Conservation (phyloP, 2,797 vertebrate genomes). For the Ceyx erithaca region DNA sequence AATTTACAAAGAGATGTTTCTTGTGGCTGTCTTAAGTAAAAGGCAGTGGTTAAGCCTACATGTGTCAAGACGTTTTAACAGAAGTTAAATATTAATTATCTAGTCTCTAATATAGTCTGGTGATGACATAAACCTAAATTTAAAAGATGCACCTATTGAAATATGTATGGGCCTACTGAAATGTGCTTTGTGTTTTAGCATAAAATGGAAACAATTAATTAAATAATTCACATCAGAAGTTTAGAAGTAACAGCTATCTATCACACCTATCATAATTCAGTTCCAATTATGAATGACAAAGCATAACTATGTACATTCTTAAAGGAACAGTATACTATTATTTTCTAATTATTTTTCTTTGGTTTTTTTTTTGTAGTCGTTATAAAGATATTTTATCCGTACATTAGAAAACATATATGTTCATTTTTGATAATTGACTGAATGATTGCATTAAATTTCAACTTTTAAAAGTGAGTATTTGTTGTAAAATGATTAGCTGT, state of each 20-base stretch:
- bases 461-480: not conserved
- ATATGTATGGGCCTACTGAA: constrained; percentile 14
- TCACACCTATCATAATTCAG: not conserved
- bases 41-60: not conserved
- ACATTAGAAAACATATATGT: not conserved
- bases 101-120: constrained; percentile 22
- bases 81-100: constrained; percentile 52
- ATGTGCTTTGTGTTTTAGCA: not conserved
- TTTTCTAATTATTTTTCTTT: not conserved
- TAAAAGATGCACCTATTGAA: constrained; percentile 31
- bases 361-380: not conserved
- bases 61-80: constrained; percentile 7
- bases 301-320: not conserved
- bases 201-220: constrained; percentile 25
- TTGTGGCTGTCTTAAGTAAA: not conserved
- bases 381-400: not conserved
- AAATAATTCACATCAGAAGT: constrained; percentile 16
- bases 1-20: constrained; percentile 1
- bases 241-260: not conserved
- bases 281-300: not conserved
- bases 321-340: not conserved
- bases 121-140: constrained; percentile 18
- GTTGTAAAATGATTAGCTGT: not conserved
- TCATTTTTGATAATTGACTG: not conserved
- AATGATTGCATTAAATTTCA: not conserved